Evolutionary conservation across 2,888 invertebrate species (phyloP), one percentile per base, ranked within the genome.

Genomic region (Hetaerina titia): DNA sequence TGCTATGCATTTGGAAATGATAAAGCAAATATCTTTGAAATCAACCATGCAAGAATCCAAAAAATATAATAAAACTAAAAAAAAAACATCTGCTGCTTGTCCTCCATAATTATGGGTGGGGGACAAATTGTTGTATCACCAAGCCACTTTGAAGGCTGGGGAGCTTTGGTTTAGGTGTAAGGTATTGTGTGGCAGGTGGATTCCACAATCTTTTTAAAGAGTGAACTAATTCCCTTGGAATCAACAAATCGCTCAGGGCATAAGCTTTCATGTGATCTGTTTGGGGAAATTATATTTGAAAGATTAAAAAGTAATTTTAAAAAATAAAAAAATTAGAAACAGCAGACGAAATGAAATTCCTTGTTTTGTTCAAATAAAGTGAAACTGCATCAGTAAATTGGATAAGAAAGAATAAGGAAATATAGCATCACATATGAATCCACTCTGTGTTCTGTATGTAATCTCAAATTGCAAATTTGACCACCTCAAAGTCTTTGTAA

Each of bases 321-420:
- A 95, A 96, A 96, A 96, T 96, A 96, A 96, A 96, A 96, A 96
- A 96, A 96, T 96, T 95, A 89, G 88, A 64, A 88, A 89, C 89
- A 31, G 94, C 94, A 63, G 88, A 95, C 69, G 22, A 60, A 89
- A 87, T 88, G 63, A 95, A 88, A 88, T 89, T 88, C 60, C 74
- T 69, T 88, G 64, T 95, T 88, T 89, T 88, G 94, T 89, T 95
- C 56, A 95, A 63, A 94, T 95, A 11, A 58, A 89, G 89, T 22
- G 58, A 94, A 94, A 94, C 58, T 64, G 74, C 74, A 69, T 63
- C 89, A 64, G 56, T 89, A 45, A 60, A 89, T 81, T 94, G 94
- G 88, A 89, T 95, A 63, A 81, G 88, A 57, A 92, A 25, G 90
- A 89, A 87, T 60, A 90, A 95, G 81, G 81, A 81, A 81, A 81